Percentiles rank a stretch among this genome's conserved stretches.
Evolutionary conservation across 2,888 invertebrate species (phyloP).

Genomic region (Mystacides longicornis): DNA sequence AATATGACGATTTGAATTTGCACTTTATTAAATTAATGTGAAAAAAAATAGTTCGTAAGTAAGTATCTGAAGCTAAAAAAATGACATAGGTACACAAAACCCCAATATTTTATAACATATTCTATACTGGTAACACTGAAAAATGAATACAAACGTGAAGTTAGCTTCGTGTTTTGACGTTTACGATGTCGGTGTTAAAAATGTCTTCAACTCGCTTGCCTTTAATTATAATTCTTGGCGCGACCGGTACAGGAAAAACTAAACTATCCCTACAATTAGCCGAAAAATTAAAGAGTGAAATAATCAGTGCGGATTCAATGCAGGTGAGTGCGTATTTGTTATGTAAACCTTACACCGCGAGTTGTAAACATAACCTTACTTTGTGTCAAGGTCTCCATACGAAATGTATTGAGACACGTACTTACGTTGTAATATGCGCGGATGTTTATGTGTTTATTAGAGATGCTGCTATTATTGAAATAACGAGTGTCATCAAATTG

Average conservation of each 20-base stretch:
- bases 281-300: constrained; percentile 76
- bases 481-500: too few species aligned
- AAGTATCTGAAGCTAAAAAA: too few species aligned
- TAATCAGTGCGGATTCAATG: constrained; percentile 98
- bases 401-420: too few species aligned
- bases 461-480: too few species aligned
- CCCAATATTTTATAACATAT: background rate
- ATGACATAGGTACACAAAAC: too few species aligned
- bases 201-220: constrained; percentile 47
- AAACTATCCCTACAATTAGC: constrained; percentile 91
- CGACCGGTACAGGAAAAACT: constrained; percentile 96
- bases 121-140: constrained; percentile 21
- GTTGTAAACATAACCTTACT: constrained; percentile 18
- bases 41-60: too few species aligned
- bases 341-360: background rate
- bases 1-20: too few species aligned
- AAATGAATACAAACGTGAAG: constrained; percentile 11
- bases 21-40: too few species aligned
- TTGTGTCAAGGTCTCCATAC: constrained; percentile 5
- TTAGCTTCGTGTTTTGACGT: constrained; percentile 20
- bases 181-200: constrained; percentile 39
- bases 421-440: too few species aligned
- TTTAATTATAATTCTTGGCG: constrained; percentile 85
- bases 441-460: too few species aligned
- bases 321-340: constrained; percentile 56